A percentile compares a stretch with the other conserved stretches of the same genome.
Conservation (phyloP, 1,140 invertebrate genomes). For the Zaprionus davidi region DNA sequence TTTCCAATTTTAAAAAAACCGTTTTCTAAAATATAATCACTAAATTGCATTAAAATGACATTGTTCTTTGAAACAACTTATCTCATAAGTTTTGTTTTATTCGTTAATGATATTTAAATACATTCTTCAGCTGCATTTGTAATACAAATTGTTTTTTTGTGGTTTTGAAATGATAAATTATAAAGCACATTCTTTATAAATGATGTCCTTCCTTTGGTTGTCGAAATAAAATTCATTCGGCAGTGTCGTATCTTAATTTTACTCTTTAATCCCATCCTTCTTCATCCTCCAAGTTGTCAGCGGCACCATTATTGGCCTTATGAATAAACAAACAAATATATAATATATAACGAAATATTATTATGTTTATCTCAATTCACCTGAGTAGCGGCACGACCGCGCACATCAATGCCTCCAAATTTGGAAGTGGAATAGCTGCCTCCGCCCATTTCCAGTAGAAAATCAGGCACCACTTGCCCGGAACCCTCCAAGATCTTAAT, state of each 20-base stretch:
- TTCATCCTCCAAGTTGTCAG: conserved; percentile 33
- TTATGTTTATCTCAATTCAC: not conserved
- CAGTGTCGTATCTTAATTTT: not conserved
- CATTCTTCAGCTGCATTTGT: conserved; percentile 21
- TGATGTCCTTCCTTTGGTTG: not conserved
- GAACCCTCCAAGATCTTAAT: conserved; percentile 90
- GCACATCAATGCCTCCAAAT: conserved; percentile 86
- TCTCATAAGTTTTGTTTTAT: conserved; percentile 20
- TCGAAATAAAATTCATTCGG: not conserved
- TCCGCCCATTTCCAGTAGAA: conserved; percentile 85
- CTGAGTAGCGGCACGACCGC: conserved; percentile 72
- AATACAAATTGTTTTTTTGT: not conserved
- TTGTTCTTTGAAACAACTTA: conserved; percentile 8
- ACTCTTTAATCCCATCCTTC: conserved; percentile 52
- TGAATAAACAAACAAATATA: not conserved
- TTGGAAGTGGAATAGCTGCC: conserved; percentile 52
- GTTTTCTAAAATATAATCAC: too few relatives aligned
- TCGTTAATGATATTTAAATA: conserved; percentile 10
- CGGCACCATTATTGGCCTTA: conserved; percentile 14
- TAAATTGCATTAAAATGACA: too few relatives aligned
- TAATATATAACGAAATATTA: not conserved
- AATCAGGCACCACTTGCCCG: conserved; percentile 88
- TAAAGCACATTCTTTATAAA: not conserved
- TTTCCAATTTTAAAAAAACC: too few relatives aligned
- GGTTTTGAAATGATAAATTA: not conserved